These are phyloP conservation scores for Amphipoea lucens DNA, from an alignment of 2,888 invertebrate species.

Conservation along the genomic window DNA sequence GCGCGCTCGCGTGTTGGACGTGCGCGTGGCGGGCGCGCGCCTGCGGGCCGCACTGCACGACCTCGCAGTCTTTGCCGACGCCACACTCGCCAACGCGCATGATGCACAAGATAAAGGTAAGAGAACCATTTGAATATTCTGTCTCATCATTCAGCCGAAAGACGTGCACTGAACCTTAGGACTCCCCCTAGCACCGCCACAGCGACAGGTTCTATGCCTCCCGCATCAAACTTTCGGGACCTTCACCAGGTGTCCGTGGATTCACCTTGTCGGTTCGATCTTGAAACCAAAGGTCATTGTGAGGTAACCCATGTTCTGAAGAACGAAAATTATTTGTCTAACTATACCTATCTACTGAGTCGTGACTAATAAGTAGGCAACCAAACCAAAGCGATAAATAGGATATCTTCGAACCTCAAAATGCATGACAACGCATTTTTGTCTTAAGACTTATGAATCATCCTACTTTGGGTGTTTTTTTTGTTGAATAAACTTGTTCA, in stretches of 20 bases:
- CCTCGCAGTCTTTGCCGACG: constrained; percentile 96
- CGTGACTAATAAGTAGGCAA: constrained; percentile 13
- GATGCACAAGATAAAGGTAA: constrained; percentile 94
- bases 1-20: constrained; percentile 94
- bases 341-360: background rate
- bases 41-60: constrained; percentile 95
- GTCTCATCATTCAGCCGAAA: background rate
- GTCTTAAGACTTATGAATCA: constrained; percentile 25
- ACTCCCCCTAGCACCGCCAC: background rate
- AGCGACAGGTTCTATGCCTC: background rate
- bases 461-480: constrained; percentile 5
- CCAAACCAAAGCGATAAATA: constrained; percentile 9
- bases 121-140: background rate
- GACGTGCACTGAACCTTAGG: background rate
- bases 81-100: constrained; percentile 96
- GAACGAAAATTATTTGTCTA: constrained; percentile 18
- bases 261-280: background rate
- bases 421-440: constrained; percentile 3
- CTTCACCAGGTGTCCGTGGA: background rate
- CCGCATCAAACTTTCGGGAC: background rate
- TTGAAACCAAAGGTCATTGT: background rate
- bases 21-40: constrained; percentile 94
- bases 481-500: constrained; percentile 14
- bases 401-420: constrained; percentile 28
- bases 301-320: background rate